Base-by-base conservation (phyloP, 1,140 invertebrate genomes). In the Micrasema longulum region DNA sequence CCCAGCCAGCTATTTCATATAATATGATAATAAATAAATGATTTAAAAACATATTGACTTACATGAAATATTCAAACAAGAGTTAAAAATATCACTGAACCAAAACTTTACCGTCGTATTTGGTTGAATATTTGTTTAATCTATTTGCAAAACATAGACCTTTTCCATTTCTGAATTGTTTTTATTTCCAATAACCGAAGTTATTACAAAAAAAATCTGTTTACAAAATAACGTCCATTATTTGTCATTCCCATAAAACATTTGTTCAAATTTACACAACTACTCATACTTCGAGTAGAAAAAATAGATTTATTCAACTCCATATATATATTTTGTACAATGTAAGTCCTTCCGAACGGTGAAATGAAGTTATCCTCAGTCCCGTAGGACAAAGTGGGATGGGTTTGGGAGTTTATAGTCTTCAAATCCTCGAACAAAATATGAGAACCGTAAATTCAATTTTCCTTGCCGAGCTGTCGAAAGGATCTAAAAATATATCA, bases 401-500 rank as follows among this genome's bases (percentile, higher is more conserved):
- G 26, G 52, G 52, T 26, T 60, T 26, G 14, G 35, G 55, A 22
- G 55, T 60, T 60, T 60, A 60, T 60, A 41, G 55, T 60, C 55
- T 60, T 22, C 35, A 35, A 60, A 60, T 60, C 35, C 55, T 22
- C 35, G 35, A 60, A 20, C 55, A 60, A 60, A 60, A 60, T 60
- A 60, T 60, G 55, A 43, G 18, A 60, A 22, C 36, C 55, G 55
- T 60, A 60, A 60, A 60, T 38, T 60, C 35, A 60, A 60, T 60
- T 60, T 57, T 16, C 14, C 35, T 35, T 18, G 11, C 18, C 55
- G 16, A 38, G 35, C 55, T 60, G 55, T 38, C 55, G 55, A 41
- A 10, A 60, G 23, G 36, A 31, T 38, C 35, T 38, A 41, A 38
- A 41, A 60, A 60, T 38, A 41, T 41, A 60, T 20, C 55, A 16